Base-by-base conservation (phyloP, 2,888 invertebrate species). In the Eulithis testata region DNA sequence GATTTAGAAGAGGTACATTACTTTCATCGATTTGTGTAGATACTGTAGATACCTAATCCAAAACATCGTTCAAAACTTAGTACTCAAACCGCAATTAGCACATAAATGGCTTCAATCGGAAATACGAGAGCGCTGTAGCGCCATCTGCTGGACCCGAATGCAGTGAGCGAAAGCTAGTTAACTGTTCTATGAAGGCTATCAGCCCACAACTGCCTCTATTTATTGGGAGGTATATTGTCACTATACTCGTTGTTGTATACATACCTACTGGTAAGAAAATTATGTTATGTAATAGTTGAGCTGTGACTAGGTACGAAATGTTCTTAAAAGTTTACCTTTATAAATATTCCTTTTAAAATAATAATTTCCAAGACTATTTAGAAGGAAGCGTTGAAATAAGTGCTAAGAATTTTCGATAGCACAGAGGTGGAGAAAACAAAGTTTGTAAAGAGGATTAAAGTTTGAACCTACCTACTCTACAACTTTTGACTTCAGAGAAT, bases 371-470 rank as follows among this genome's bases (percentile, higher is more conserved):
- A 45, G 45, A 56, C 21, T 58, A 52, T 27, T 8, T 36, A 53
- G 44, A 56, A 63, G 44, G 9, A 11, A 40, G 14, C 37, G 21
- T 44, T 50, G 65, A 65, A 66, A 63, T 63, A 65, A 71, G 66
- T 66, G 57, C 70, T 65, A 68, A 69, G 65, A 69, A 72, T 71
- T 60, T 66, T 71, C 73, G 65, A 66, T 71, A 71, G 67, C 66
- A 65, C 71, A 71, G 73, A 68, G 66, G 71, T 76, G 70, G 40
- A 61, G 50, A 60, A 53, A 68, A 76, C 73, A 74, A 79, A 78
- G 71, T 80, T 77, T 59, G 60, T 74, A 73, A 71, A 76, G 75
- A 74, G 71, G 77, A 76, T 78, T 78, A 75, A 73, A 73, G 66
- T 74, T 72, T 73, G 63, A 63, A 65, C 58, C 53, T 61, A 65